Percentiles rank a stretch among this genome's conserved stretches.
Conservation (phyloP, 2,888 invertebrate genomes). For the Carpatolechia fugitivella region DNA sequence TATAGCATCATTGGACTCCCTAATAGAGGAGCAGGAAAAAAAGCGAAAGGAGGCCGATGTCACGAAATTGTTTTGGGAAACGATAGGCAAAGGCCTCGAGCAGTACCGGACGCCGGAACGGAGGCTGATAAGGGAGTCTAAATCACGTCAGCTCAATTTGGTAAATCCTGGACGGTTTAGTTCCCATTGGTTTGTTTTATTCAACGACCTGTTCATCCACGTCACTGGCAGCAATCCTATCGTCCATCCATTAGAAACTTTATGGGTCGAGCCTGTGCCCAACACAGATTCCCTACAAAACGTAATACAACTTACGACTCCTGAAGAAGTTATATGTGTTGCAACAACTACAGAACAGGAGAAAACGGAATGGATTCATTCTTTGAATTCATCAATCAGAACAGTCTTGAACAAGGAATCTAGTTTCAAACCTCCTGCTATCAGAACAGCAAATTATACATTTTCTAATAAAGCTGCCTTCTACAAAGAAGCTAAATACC, state of each 20-base stretch:
- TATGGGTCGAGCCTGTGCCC: constrained; percentile 89
- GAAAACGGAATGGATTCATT: constrained; percentile 89
- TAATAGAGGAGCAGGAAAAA: constrained; percentile 81
- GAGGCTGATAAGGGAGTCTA: constrained; percentile 89
- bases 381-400: constrained; percentile 86
- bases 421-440: constrained; percentile 83
- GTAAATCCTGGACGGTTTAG: constrained; percentile 86
- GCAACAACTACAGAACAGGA: constrained; percentile 82
- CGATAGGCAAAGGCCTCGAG: constrained; percentile 81
- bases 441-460: constrained; percentile 85
- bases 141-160: constrained; percentile 83
- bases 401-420: constrained; percentile 81
- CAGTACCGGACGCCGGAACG: constrained; percentile 81
- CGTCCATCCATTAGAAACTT: constrained; percentile 83
- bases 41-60: constrained; percentile 82
- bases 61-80: constrained; percentile 88
- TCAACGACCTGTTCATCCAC: constrained; percentile 90
- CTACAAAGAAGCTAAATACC: constrained; percentile 89
- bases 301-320: constrained; percentile 84
- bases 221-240: constrained; percentile 83
- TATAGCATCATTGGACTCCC: constrained; percentile 79
- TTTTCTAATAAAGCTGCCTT: constrained; percentile 84
- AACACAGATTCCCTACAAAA: constrained; percentile 82
- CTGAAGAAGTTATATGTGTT: constrained; percentile 87
- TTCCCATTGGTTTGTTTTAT: constrained; percentile 88